Evolutionary conservation across 2,888 invertebrate species (phyloP).

Genomic region (Drosophila stalkeri): DNA sequence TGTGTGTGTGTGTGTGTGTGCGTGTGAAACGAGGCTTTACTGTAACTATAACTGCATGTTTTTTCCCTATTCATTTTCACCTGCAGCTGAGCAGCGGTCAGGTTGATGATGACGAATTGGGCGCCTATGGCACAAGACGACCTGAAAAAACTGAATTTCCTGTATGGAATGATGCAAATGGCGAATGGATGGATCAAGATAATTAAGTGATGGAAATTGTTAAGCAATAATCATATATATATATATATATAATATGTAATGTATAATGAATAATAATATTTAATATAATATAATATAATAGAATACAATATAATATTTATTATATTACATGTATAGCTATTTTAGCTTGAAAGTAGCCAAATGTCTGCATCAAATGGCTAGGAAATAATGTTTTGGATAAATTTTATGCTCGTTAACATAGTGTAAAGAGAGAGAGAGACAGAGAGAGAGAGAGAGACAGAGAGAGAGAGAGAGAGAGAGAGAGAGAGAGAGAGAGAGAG

Average conservation of each 20-base stretch:
- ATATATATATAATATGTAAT: not conserved
- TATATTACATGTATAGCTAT: not conserved
- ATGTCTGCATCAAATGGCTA: no score
- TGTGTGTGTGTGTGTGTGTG: constrained; percentile 22
- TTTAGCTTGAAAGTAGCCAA: not conserved
- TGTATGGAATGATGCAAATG: constrained; percentile 72
- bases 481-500: no score
- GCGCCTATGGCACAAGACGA: constrained; percentile 34
- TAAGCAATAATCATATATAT: not conserved
- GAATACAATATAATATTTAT: no score
- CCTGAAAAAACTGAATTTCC: constrained; percentile 59
- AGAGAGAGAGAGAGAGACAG: no score
- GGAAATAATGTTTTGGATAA: no score
- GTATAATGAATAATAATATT: no score
- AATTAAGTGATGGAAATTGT: constrained; percentile 11
- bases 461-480: no score
- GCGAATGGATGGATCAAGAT: constrained; percentile 52
- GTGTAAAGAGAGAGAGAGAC: no score
- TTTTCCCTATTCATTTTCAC: constrained; percentile 29
- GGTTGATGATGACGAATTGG: constrained; percentile 24
- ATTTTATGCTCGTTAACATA: no score
- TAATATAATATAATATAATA: no score
- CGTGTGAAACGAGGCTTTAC: not conserved
- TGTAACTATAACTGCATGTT: not conserved
- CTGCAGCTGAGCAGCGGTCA: constrained; percentile 47